A percentile compares a stretch with the other conserved stretches of the same genome.
Conservation (phyloP, 2,888 invertebrate genomes). For the Schrankia costaestrigalis region DNA sequence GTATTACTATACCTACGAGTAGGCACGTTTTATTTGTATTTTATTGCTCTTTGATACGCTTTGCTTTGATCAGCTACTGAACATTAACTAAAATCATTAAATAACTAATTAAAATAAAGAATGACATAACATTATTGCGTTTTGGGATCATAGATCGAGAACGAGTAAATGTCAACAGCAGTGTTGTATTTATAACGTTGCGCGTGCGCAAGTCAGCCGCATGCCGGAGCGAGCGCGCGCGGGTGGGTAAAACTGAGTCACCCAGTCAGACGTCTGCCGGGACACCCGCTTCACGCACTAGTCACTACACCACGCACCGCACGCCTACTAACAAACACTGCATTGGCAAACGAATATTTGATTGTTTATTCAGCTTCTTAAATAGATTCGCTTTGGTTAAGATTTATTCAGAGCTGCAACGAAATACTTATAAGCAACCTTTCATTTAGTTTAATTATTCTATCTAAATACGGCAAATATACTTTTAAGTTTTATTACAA, state of each 20-base stretch:
- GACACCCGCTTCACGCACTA: constrained; percentile 53
- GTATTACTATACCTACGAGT: no score
- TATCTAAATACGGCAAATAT: no score
- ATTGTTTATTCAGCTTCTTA: constrained; percentile 29
- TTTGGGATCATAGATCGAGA: constrained; percentile 67
- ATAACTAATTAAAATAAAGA: constrained; percentile 1
- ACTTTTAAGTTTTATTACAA: no score
- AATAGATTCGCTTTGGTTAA: constrained; percentile 29
- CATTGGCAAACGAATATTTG: constrained; percentile 29
- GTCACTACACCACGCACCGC: constrained; percentile 39
- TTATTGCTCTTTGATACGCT: no score
- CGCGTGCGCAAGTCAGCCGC: constrained; percentile 43
- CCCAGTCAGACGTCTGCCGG: constrained; percentile 64
- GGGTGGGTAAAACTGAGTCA: constrained; percentile 52
- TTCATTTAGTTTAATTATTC: no score
- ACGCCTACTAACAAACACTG: constrained; percentile 24
- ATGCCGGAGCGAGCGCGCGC: constrained; percentile 35
- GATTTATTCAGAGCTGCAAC: constrained; percentile 20
- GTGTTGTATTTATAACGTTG: constrained; percentile 68
- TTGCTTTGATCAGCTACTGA: no score
- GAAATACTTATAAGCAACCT: no score
- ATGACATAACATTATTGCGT: constrained; percentile 45
- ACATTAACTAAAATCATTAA: background rate
- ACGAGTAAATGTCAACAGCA: constrained; percentile 75
- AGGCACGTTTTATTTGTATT: no score